phyloP scores from a whole-genome alignment of 2,113 vertebrate genomes.

The Vulpes vulpes region DNA sequence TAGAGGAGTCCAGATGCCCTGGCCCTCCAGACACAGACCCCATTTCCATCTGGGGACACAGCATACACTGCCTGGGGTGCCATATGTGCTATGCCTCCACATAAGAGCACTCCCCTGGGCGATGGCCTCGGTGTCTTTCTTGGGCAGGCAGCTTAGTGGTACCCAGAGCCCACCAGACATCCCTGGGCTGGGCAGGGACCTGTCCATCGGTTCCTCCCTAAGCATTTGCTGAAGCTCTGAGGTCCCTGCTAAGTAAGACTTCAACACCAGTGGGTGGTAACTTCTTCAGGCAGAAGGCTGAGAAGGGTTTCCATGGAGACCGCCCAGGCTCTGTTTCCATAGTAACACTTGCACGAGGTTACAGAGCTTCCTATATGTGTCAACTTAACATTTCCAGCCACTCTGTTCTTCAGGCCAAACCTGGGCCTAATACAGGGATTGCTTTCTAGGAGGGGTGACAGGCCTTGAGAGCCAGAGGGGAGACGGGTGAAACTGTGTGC shows the following conservation, averaged over 20 bases:
- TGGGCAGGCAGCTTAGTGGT: neutral
- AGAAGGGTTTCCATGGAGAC: slow-evolving; percentile 79
- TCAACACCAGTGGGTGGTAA: slow-evolving; percentile 59
- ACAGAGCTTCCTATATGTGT: slow-evolving; percentile 73
- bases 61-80: neutral
- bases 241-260: slow-evolving; percentile 37
- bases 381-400: slow-evolving; percentile 64
- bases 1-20: neutral
- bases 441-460: neutral
- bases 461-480: neutral
- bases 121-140: neutral
- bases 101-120: fast-evolving
- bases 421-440: neutral
- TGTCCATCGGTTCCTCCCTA: neutral
- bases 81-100: neutral
- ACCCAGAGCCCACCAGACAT: neutral
- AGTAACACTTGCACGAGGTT: slow-evolving; percentile 60
- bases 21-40: neutral
- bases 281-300: slow-evolving; percentile 66
- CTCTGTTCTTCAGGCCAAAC: slow-evolving; percentile 51
- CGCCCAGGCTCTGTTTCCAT: slow-evolving; percentile 75
- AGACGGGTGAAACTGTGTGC: neutral
- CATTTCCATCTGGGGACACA: neutral
- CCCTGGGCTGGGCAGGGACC: neutral
- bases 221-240: neutral